A percentile compares a stretch with the other conserved stretches of the same genome.
Conservation (phyloP, 2,888 invertebrate genomes). For the Parnassius mnemosyne region DNA sequence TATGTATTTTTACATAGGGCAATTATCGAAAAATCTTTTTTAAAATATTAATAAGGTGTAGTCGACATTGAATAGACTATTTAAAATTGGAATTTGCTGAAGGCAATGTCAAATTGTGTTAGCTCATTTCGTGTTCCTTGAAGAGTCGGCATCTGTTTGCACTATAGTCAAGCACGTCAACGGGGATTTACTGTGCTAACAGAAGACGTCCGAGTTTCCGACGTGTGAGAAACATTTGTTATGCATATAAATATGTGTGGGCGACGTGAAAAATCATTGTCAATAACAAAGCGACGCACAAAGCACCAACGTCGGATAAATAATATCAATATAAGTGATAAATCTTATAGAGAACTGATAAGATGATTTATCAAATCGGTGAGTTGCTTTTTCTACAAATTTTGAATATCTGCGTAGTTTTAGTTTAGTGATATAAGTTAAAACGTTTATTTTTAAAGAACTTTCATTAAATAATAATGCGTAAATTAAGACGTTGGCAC, state of each 20-base stretch:
- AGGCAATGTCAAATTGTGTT: slow-evolving; percentile 10
- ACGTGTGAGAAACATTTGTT: slow-evolving; percentile 16
- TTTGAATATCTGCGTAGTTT: not conserved
- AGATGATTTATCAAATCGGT: slow-evolving; percentile 25
- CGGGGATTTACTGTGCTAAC: slow-evolving; percentile 24
- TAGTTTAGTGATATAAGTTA: not conserved
- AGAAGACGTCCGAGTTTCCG: slow-evolving; percentile 9
- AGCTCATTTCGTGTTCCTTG: slow-evolving; percentile 16
- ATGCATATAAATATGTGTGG: slow-evolving; percentile 22
- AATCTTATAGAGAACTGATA: slow-evolving; percentile 3
- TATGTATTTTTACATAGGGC: too few species aligned
- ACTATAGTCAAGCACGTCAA: slow-evolving; percentile 18
- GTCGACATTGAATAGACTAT: not conserved
- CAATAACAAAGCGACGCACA: not conserved
- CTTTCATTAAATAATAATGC: too few species aligned
- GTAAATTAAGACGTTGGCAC: too few species aligned
- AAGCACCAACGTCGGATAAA: slow-evolving; percentile 8
- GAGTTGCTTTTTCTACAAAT: slow-evolving; percentile 9
- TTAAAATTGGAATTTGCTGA: slow-evolving; percentile 2
- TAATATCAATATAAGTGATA: slow-evolving; percentile 3
- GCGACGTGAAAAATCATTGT: slow-evolving; percentile 8
- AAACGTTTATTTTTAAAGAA: too few species aligned
- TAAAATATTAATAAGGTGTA: not conserved
- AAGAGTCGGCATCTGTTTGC: slow-evolving; percentile 13
- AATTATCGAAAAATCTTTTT: not conserved